Conservation (phyloP, 1,140 invertebrate species). For the Eriocheir sinensis region DNA sequence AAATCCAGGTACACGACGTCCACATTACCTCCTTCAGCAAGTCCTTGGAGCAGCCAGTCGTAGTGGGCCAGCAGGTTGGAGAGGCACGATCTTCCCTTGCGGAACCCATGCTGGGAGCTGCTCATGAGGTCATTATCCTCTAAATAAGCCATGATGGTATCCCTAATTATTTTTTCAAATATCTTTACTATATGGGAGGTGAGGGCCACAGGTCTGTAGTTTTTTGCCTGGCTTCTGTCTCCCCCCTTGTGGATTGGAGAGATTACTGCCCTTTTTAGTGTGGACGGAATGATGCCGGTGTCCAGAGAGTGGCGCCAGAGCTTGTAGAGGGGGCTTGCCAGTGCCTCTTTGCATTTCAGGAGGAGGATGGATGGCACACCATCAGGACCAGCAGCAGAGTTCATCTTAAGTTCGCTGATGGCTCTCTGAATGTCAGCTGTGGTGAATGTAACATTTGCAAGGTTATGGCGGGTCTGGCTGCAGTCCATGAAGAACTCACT, state of each 20-base stretch:
- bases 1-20: background rate
- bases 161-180: background rate
- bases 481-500: background rate
- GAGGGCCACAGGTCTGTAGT: slow-evolving; percentile 27
- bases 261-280: slow-evolving; percentile 17
- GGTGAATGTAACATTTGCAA: background rate
- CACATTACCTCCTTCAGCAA: slow-evolving; percentile 21
- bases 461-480: background rate
- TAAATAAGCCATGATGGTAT: no score
- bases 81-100: slow-evolving; percentile 29
- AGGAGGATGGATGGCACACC: background rate
- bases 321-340: background rate
- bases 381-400: slow-evolving; percentile 28
- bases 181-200: background rate
- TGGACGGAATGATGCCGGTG: background rate
- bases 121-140: slow-evolving; percentile 16
- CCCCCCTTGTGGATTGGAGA: slow-evolving; percentile 53
- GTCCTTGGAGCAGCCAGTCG: background rate
- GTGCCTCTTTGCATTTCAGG: background rate
- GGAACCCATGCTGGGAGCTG: slow-evolving; percentile 28
- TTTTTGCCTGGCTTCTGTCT: background rate
- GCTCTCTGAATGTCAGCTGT: slow-evolving; percentile 21
- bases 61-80: background rate
- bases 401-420: background rate
- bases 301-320: background rate